Base-by-base conservation (phyloP, 2,797 vertebrate species). In the Balearica regulorum region DNA sequence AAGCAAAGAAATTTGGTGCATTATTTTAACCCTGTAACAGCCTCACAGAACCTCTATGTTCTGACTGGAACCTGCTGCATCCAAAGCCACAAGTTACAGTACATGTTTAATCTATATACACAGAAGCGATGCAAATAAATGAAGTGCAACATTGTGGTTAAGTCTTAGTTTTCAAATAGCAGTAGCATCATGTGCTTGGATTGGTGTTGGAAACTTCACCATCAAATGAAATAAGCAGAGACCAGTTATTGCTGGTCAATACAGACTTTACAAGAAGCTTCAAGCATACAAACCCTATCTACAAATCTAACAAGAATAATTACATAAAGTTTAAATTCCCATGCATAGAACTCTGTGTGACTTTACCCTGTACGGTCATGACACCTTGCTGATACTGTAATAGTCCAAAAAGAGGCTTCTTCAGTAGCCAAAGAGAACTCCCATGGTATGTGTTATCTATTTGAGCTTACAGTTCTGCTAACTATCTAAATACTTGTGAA, bases 371-470 rank as follows among this genome's bases (percentile, higher is more conserved):
- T 51, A 51, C 11, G 77, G 26, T 49, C 28, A 28, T 5, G 19
- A 83, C 35, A 57, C 26, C 54, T 89, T 54, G 53, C 37, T 85
- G 35, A 24, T 65, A 60, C 24, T 84, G 1, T 35, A 62, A 9
- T 3, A 77, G 64, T 15, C 55, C 37, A 49, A 49, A 71, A 87
- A 49, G 37, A 83, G 41, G 46, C 43, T 66, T 64, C 39, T 75
- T 84, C 16, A 71, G 54, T 9, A 78, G 61, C 37, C 62, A 51
- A 81, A 72, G 19, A 65, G 58, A 83, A 73, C 25, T 48, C n/a
- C n/a, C 41, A 57, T 0, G 3, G 37, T 6, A 55, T 0, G 0
- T 51, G 17, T 49, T 49, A 46, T 57, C 41, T 90, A 16, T 66
- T 61, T 55, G 53, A 89, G 31, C 37, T 78, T 41, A 35, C 0